These are phyloP conservation scores for Drosophila mimica DNA, from an alignment of 2,888 invertebrate species.

Conservation along the genomic window DNA sequence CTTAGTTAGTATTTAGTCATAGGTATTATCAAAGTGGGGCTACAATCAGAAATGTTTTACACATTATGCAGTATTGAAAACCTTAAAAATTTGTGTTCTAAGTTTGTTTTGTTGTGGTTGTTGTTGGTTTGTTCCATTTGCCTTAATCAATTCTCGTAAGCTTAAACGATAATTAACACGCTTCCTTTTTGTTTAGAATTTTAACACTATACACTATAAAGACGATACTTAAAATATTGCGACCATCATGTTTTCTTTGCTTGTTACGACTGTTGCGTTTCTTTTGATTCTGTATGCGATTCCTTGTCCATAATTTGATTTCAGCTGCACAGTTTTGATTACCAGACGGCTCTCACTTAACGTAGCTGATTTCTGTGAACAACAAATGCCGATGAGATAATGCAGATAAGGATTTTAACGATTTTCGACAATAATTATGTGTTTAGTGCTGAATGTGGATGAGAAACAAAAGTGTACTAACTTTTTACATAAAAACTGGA, in stretches of 20 bases:
- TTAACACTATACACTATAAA: conserved; percentile 82
- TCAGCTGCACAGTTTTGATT: conserved; percentile 40
- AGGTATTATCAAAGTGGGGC: conserved; percentile 55
- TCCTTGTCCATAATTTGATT: conserved; percentile 47
- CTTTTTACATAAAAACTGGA: conserved; percentile 76
- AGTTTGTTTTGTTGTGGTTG: conserved; percentile 30
- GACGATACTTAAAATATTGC: conserved; percentile 80
- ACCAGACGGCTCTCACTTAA: conserved; percentile 59
- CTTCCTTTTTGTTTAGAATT: conserved; percentile 55
- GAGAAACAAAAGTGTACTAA: conserved; percentile 64
- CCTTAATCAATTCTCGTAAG: conserved; percentile 66
- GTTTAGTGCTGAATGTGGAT: conserved; percentile 20
- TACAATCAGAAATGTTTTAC: conserved; percentile 53
- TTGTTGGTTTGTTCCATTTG: conserved; percentile 67
- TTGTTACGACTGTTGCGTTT: conserved; percentile 59
- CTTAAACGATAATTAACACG: conserved; percentile 76
- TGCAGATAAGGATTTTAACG: neutral
- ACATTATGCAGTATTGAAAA: conserved; percentile 63
- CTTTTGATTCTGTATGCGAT: conserved; percentile 57
- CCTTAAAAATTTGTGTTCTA: conserved; percentile 74
- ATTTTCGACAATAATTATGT: neutral
- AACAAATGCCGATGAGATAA: conserved; percentile 25
- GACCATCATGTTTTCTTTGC: conserved; percentile 74
- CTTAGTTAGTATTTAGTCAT: conserved; percentile 60
- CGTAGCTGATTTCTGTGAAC: conserved; percentile 82